phyloP scores from a whole-genome alignment of 2,797 vertebrate genomes.

The Hybognathus amarus region DNA sequence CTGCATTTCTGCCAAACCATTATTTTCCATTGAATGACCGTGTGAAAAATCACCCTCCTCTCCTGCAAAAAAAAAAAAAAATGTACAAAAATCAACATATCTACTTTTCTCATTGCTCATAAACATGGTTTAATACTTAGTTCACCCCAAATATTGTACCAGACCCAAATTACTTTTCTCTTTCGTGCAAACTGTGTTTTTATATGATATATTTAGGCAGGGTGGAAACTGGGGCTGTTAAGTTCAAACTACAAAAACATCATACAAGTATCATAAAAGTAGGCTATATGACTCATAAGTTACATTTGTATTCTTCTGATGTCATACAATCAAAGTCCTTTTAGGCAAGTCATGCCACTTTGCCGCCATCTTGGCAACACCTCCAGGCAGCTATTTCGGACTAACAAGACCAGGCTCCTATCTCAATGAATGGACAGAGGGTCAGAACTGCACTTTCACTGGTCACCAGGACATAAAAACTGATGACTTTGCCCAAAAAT shows the following conservation, averaged over 20 bases:
- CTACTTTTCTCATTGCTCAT: no score
- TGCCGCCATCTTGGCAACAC: no score
- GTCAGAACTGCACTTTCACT: no score
- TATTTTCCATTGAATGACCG: constrained; percentile 30
- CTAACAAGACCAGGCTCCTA: no score
- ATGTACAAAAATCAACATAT: not conserved
- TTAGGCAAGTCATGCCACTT: no score
- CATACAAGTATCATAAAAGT: not conserved
- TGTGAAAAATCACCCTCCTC: constrained; percentile 4
- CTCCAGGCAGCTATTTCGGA: no score
- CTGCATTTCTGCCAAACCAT: constrained; percentile 1
- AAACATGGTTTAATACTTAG: not conserved
- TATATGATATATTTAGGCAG: not conserved
- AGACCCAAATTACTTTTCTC: not conserved
- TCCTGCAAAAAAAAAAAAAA: constrained; percentile 22
- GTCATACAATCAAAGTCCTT: no score
- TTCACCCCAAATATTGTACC: not conserved
- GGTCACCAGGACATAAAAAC: no score
- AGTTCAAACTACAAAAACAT: not conserved
- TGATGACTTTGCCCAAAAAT: no score
- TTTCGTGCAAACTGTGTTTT: not conserved
- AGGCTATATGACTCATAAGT: not conserved
- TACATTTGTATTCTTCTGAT: no score
- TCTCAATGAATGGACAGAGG: no score
- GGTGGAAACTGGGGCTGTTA: not conserved